Percentiles rank a stretch among this genome's conserved stretches.
phyloP scores from a whole-genome alignment of 2,888 invertebrate genomes.

The Brenthis hecate region DNA sequence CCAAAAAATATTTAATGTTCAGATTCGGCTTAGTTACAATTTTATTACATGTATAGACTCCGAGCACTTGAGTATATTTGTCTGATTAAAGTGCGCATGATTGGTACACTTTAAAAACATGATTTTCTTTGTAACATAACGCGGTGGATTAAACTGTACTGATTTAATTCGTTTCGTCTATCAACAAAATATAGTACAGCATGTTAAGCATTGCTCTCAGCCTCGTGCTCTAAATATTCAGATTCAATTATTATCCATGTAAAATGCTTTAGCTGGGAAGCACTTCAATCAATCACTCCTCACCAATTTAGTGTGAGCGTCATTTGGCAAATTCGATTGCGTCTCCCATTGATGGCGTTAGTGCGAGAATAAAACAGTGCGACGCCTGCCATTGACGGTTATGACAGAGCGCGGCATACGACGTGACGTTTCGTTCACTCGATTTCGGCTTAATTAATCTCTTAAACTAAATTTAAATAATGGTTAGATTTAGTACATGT shows the following conservation, averaged over 20 bases:
- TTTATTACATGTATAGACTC: no score
- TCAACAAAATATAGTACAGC: neutral
- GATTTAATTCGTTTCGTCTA: neutral
- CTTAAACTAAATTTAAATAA: constrained; percentile 74
- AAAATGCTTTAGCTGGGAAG: constrained; percentile 62
- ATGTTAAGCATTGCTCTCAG: neutral
- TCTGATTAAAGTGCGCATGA: no score
- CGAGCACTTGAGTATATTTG: no score
- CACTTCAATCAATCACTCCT: constrained; percentile 76
- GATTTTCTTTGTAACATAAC: neutral
- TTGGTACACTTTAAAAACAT: no score
- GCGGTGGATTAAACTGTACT: neutral
- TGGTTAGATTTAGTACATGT: constrained; percentile 54
- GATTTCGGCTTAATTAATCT: constrained; percentile 70
- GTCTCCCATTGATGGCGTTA: constrained; percentile 64
- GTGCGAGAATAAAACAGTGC: constrained; percentile 71
- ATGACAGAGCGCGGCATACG: constrained; percentile 58
- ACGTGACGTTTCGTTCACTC: constrained; percentile 49
- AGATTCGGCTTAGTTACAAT: no score
- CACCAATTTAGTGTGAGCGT: constrained; percentile 73
- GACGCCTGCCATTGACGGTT: constrained; percentile 71
- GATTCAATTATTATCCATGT: constrained; percentile 65
- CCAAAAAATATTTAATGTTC: no score
- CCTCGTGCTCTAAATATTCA: constrained; percentile 55
- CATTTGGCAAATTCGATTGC: constrained; percentile 78